Base-by-base conservation (phyloP, 92 coral and sea anemone genomes). In the Porites rus region DNA sequence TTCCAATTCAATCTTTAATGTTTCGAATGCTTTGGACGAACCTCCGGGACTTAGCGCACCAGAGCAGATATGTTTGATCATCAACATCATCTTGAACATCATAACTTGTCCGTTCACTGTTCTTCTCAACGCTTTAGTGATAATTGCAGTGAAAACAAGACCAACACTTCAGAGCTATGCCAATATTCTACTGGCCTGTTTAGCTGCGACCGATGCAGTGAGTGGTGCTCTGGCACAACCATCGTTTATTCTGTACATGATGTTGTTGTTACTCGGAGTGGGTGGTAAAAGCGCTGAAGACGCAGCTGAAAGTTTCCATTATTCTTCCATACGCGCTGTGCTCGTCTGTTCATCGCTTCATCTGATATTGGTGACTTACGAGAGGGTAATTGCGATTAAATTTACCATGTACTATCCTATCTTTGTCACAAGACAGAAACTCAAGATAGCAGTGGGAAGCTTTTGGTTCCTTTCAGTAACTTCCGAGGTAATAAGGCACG, bases 141-240 rank as follows among this genome's bases (percentile, higher is more conserved):
- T 78, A 46, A 19, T 78, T 25, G 83, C 72, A 38, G 72, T 78
- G 52, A 76, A 58, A 50, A 46, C 61, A n/a, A 78, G 83, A 65
- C 31, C 83, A 78, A n/a, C 62, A 50, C 72, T 78, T 9, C 83
- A 22, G 60, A 46, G 21, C 19, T 7, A 72, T 59, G 19, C 25
- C 61, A 50, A 63, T 68, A 77, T 77, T 52, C 25, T 58, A 16
- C 69, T 58, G 51, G 72, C 82, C 60, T 61, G 69, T 61, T 65
- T 61, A 78, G 86, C 86, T 14, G 67, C 51, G 11, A 81, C 86
- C 19, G 77, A 81, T 9, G 65, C 46, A 10, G n/a, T 76, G 6
- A 56, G 66, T 6, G 68, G 68, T 56, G 12, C 58, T 10, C 1
- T 12, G 7, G 10, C 58, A 10, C 56, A 43, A 21, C 76, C 56